Percentiles rank a stretch among this genome's conserved stretches.
phyloP scores from a whole-genome alignment of 2,888 invertebrate genomes.

The Tenthredo mesomela region DNA sequence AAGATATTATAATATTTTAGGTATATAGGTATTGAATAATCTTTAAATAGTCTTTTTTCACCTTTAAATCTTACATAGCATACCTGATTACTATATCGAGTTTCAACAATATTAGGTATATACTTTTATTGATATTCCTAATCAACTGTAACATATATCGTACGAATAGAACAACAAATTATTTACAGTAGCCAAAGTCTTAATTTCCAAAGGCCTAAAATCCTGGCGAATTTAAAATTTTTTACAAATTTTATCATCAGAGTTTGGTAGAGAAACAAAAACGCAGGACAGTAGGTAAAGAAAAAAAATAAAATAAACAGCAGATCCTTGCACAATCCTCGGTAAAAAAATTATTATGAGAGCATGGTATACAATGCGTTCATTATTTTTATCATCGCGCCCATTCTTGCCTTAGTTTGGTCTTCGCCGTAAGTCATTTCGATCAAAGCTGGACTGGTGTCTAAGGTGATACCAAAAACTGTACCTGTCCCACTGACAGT shows the following conservation, averaged over 20 bases:
- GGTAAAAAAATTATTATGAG: neutral
- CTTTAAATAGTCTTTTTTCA: neutral
- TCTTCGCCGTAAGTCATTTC: conserved; percentile 61
- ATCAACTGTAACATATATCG: neutral
- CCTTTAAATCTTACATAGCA: neutral
- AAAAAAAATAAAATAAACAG: too few relatives aligned
- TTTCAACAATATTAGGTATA: neutral
- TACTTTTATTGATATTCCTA: neutral
- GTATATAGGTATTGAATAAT: neutral
- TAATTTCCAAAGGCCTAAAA: neutral
- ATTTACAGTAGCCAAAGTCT: neutral
- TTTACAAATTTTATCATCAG: neutral
- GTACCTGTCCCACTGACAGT: neutral
- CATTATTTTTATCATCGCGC: conserved; percentile 56
- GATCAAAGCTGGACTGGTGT: conserved; percentile 63
- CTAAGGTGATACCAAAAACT: conserved; percentile 59
- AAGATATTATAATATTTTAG: neutral
- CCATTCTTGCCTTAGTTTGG: conserved; percentile 54
- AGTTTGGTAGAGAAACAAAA: neutral
- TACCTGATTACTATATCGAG: neutral
- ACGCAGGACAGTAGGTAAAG: neutral
- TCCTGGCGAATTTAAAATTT: neutral
- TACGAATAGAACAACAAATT: neutral
- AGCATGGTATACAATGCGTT: neutral
- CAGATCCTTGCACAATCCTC: neutral